phyloP scores from a whole-genome alignment of 2,113 vertebrate species.

The Gracilinanus agilis region DNA sequence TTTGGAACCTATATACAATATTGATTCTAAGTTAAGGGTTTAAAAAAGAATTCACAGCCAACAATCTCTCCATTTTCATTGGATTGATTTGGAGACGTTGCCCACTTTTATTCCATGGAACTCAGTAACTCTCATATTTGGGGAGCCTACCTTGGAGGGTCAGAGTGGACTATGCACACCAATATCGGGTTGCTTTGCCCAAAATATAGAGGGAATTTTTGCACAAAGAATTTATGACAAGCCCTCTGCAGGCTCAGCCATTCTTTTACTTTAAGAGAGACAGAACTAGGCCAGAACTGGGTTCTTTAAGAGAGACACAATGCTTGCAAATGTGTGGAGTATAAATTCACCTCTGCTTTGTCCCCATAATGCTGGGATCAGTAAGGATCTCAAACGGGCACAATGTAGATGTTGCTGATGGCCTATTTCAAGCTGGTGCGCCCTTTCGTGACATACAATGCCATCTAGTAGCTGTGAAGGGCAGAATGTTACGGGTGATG shows the following conservation, averaged over 20 bases:
- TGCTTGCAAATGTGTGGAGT: no score
- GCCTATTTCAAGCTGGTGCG: no score
- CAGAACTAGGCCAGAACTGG: constrained; percentile 86
- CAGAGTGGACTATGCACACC: constrained; percentile 70
- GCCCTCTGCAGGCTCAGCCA: constrained; percentile 80
- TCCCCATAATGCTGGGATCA: no score
- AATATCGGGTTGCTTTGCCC: no score
- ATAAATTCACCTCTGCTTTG: no score
- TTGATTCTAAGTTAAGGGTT: no score
- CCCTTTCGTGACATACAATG: no score
- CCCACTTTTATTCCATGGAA: constrained; percentile 86
- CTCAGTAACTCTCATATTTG: constrained; percentile 85
- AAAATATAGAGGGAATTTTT: constrained; percentile 85
- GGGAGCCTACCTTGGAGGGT: background rate
- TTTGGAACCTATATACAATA: no score
- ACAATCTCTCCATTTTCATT: constrained; percentile 85
- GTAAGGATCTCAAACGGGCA: no score
- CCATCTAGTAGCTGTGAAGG: no score
- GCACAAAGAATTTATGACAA: constrained; percentile 87
- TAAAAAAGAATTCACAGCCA: constrained; percentile 79
- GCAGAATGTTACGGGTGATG: no score
- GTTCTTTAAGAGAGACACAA: constrained; percentile 28
- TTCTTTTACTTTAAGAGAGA: constrained; percentile 81
- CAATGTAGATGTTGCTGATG: no score
- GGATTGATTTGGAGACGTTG: constrained; percentile 87